phyloP scores from a whole-genome alignment of 2,888 invertebrate species.

The Clitarchus hookeri region DNA sequence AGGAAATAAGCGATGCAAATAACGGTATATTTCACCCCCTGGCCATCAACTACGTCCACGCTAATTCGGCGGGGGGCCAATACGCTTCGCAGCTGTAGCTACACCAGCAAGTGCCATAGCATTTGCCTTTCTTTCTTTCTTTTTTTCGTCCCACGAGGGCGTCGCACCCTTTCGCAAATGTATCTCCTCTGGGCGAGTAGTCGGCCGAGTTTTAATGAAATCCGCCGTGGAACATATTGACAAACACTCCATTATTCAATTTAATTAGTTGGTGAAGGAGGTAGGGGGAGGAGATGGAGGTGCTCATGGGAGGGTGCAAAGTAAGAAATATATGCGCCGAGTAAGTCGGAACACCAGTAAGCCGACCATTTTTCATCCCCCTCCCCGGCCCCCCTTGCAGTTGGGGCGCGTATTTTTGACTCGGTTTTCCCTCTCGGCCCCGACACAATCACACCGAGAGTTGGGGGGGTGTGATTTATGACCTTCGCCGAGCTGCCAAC shows the following conservation, averaged over 20 bases:
- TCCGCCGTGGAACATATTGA: slow-evolving; percentile 19
- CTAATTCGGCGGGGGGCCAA: neutral
- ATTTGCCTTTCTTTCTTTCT: neutral
- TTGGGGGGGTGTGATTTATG: slow-evolving; percentile 21
- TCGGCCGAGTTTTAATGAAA: slow-evolving; percentile 19
- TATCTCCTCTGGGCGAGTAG: neutral
- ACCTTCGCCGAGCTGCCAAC: neutral
- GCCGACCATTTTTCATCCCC: slow-evolving; percentile 19
- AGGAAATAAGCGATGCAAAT: slow-evolving; percentile 14
- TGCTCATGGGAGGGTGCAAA: neutral
- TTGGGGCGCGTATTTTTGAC: neutral
- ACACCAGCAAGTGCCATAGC: neutral
- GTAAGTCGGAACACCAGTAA: neutral
- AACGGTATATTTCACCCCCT: neutral
- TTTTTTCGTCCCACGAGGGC: neutral
- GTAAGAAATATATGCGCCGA: slow-evolving; percentile 9
- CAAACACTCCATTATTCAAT: slow-evolving; percentile 26
- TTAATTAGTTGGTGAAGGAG: slow-evolving; percentile 8
- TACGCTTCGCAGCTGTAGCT: neutral
- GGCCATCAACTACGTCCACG: neutral
- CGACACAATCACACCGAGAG: slow-evolving; percentile 20
- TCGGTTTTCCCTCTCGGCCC: slow-evolving; percentile 16
- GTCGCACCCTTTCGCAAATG: slow-evolving; percentile 3
- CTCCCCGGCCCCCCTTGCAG: neutral
- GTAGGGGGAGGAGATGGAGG: neutral